phyloP scores from a whole-genome alignment of 2,797 vertebrate genomes.

The Sebastes aleutianus region DNA sequence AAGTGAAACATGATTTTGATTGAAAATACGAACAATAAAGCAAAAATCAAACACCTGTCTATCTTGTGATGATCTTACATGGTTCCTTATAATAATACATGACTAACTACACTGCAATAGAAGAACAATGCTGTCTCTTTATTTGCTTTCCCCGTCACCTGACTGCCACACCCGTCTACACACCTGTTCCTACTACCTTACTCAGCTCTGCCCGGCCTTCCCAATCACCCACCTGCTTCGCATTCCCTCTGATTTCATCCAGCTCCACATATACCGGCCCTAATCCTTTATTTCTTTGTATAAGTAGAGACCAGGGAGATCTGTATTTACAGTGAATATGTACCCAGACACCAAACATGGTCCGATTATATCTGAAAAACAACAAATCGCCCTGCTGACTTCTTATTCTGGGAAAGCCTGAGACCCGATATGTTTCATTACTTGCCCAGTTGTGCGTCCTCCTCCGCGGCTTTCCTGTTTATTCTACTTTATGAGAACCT shows the following conservation, averaged over 20 bases:
- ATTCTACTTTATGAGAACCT: constrained; percentile 8
- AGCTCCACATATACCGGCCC: background rate
- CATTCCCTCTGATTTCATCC: background rate
- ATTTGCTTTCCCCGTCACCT: background rate
- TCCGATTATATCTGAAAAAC: background rate
- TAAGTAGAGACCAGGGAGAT: background rate
- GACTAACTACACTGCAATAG: background rate
- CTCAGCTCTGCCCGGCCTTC: background rate
- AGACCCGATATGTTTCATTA: background rate
- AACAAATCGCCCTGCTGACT: background rate
- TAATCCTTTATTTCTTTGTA: background rate
- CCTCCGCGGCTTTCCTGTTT: constrained; percentile 3
- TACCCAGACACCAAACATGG: background rate
- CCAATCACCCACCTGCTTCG: background rate
- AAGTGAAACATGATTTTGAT: background rate
- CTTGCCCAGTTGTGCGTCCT: background rate
- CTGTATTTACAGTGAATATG: background rate
- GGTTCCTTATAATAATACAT: too few species aligned
- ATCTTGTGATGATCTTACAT: background rate
- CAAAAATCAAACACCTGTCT: background rate
- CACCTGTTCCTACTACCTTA: background rate
- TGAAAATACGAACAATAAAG: background rate
- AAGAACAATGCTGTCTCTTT: background rate
- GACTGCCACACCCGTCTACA: background rate
- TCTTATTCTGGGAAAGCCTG: constrained; percentile 18